Evolutionary conservation across 2,888 invertebrate species (phyloP), one percentile per base, ranked within the genome.

Genomic region (Synergus umbraculus): DNA sequence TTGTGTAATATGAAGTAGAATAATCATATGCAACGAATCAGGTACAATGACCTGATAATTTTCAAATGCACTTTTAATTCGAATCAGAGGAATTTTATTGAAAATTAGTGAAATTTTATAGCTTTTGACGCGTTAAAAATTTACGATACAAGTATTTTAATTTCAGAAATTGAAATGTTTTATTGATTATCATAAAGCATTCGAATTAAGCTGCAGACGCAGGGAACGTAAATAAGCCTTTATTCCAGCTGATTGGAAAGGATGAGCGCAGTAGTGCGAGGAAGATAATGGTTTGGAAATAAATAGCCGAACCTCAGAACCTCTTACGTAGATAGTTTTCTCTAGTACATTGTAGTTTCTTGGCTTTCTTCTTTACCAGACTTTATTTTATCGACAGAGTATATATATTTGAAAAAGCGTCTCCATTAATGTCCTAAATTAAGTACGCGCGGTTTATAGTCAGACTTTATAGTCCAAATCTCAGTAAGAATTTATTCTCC

Each of bases 321-420:
- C 60, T 60, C 60, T 60, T 60, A 60, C 22, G 60, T 60, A 22
- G 60, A 60, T 60, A 60, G 60, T 60, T 60, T 60, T 60, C 22
- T 12, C 22, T 60, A 22, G 18, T 60, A 60, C 22, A 60, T 60
- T 12, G 22, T 60, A 22, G 60, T 60, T 22, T 60, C 60, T 60
- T 22, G 60, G 22, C 22, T 12, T 22, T 60, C 60, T 60, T 22
- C 60, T 60, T 60, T 60, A 22, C 60, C 60, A 60, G 60, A 22
- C 10, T 10, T 60, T 60, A 22, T 60, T 22, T 60, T 22, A 60
- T 60, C 22, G 60, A 10, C 22, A 60, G 18, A 60, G 18, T 12
- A 22, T 22, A 60, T 60, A 60, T 22, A 60, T 37, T 7, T 60
- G 60, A 22, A 18, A 60, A 22, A 60, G 10, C 60, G 18, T 60